Percentiles rank a stretch among this genome's conserved stretches.
These are phyloP conservation scores for Chelonus formosanus DNA, from an alignment of 2,888 invertebrate genomes.

Conservation along the genomic window DNA sequence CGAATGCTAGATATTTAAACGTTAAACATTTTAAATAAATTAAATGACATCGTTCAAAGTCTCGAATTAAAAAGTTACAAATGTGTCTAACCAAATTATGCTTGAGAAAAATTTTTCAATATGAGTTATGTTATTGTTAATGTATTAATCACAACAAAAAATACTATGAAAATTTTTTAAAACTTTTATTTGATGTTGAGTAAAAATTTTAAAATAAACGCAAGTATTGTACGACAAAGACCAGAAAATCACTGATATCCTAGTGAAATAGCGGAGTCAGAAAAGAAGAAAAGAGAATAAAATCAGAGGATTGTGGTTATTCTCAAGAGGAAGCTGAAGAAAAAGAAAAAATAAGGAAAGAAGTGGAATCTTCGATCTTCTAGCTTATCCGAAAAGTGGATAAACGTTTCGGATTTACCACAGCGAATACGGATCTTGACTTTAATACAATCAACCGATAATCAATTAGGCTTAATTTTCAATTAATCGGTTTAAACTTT, in stretches of 20 bases:
- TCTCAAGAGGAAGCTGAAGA: conserved; percentile 63
- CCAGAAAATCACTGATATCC: conserved; percentile 11
- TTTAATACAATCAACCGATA: conserved; percentile 44
- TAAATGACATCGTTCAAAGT: no score
- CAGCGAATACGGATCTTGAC: conserved; percentile 38
- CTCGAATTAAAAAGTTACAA: no score
- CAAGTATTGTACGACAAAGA: neutral
- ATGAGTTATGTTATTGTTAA: no score
- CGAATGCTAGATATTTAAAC: no score
- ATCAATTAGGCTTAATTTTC: conserved; percentile 37
- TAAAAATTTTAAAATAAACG: neutral
- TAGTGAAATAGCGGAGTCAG: conserved; percentile 19
- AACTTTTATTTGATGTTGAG: conserved; percentile 1
- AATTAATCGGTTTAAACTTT: conserved; percentile 26
- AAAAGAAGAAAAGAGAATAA: conserved; percentile 60
- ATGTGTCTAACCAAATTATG: no score
- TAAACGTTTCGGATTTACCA: conserved; percentile 9
- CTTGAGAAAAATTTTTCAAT: no score
- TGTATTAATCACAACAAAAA: no score
- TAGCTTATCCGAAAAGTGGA: conserved; percentile 36
- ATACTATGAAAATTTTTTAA: no score
- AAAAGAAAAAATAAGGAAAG: conserved; percentile 17
- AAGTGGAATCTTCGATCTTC: conserved; percentile 28
- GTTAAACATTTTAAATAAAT: no score
- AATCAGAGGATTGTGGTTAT: conserved; percentile 20